These are phyloP conservation scores for Diaperis boleti DNA, from an alignment of 2,888 invertebrate species.

Conservation along the genomic window DNA sequence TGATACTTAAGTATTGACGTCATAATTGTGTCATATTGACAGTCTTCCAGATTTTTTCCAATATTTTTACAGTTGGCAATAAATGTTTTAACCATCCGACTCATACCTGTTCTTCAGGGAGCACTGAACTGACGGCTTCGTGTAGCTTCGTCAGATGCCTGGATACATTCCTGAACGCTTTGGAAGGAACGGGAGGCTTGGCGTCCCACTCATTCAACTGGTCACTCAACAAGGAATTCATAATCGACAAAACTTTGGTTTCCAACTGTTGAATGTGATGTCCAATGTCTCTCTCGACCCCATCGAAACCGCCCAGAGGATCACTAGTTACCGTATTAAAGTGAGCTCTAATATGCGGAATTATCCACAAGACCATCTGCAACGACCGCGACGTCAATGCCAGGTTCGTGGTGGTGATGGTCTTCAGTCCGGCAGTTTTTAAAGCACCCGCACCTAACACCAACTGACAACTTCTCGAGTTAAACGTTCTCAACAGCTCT, in stretches of 20 bases:
- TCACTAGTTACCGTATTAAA: conserved; percentile 74
- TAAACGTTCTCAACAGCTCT: conserved; percentile 89
- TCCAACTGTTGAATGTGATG: conserved; percentile 95
- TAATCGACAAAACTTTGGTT: conserved; percentile 90
- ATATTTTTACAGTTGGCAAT: neutral
- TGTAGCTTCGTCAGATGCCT: conserved; percentile 91
- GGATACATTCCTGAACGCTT: conserved; percentile 87
- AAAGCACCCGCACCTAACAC: conserved; percentile 97
- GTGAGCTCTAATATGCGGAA: conserved; percentile 79
- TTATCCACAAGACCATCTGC: conserved; percentile 83
- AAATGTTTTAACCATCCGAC: neutral
- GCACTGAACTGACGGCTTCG: conserved; percentile 88
- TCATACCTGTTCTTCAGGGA: conserved; percentile 82
- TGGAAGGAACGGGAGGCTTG: conserved; percentile 94
- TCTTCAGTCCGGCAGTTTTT: conserved; percentile 92
- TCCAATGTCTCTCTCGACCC: conserved; percentile 82
- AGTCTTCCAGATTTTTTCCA: too few relatives aligned
- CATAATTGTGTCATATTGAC: too few relatives aligned
- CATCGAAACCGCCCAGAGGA: conserved; percentile 73
- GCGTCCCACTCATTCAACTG: conserved; percentile 93
- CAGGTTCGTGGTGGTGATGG: conserved; percentile 94
- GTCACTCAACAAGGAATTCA: conserved; percentile 84
- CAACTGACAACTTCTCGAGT: conserved; percentile 91
- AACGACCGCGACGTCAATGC: conserved; percentile 87
- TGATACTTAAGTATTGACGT: too few relatives aligned